phyloP scores from a whole-genome alignment of 2,888 invertebrate genomes.

The Saturnia japonica region DNA sequence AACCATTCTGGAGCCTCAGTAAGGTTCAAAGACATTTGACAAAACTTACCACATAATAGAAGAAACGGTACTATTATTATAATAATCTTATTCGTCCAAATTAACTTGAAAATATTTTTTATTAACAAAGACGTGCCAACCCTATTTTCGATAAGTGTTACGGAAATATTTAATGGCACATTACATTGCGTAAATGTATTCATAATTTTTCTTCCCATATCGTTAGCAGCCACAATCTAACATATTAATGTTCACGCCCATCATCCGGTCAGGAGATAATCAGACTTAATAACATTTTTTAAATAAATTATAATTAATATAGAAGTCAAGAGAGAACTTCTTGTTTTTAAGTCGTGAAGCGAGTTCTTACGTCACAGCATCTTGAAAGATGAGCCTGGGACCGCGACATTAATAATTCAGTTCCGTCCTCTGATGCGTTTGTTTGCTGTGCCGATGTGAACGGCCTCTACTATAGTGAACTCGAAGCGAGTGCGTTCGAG shows the following conservation, averaged over 20 bases:
- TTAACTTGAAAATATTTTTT: background rate
- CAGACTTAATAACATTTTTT: background rate
- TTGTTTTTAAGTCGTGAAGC: constrained; percentile 11
- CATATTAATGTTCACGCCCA: background rate
- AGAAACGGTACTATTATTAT: background rate
- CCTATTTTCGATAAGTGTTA: constrained; percentile 7
- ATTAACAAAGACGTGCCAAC: background rate
- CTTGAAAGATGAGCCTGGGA: constrained; percentile 40
- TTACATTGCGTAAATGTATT: constrained; percentile 1
- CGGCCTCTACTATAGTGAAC: constrained; percentile 29
- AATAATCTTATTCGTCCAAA: background rate
- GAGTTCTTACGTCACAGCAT: constrained; percentile 37
- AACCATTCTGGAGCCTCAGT: background rate
- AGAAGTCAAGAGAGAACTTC: background rate
- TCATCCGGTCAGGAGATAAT: constrained; percentile 11
- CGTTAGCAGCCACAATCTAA: background rate
- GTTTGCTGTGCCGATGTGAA: constrained; percentile 46
- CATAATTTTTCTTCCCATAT: constrained; percentile 7
- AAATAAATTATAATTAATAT: constrained; percentile 6
- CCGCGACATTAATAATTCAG: constrained; percentile 62
- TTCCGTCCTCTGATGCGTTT: constrained; percentile 53
- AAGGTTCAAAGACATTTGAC: background rate
- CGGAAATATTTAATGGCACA: constrained; percentile 6
- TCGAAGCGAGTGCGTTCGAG: background rate
- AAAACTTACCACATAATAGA: background rate